Evolutionary conservation across 2,797 vertebrate genomes (phyloP), one percentile per base, ranked within the genome.

Genomic region (Acipenser ruthenus): DNA sequence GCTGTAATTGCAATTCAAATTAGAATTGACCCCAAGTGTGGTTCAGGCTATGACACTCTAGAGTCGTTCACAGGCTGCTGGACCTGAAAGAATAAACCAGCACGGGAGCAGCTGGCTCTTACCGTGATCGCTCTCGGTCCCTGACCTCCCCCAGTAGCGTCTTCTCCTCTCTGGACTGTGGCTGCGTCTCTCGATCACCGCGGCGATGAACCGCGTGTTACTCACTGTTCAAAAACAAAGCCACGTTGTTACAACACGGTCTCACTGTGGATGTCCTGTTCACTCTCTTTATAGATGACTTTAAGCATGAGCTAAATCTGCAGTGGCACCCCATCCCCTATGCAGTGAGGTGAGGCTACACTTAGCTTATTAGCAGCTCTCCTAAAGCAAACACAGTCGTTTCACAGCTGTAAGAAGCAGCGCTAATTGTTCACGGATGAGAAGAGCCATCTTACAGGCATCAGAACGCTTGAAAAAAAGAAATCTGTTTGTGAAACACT

Each of bases 91-190:
- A 53, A 53, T 1, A 8, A 6, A 53, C 51, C 8, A 11, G 11
- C 8, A 6, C 6, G 51, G 51, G 51, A 53, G 11, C 51, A 53
- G 23, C 11, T 8, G 48, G 69, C 8, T n/a, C 92, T 93, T 85
- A 99, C 96, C 96, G 0, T 99, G 97, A 82, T 99, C 97, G 0
- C 97, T 99, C 79, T 99, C 97, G 0, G 96, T 99, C 70, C 97
- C 97, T 0, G 96, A 99, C 10, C 97, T 89, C 0, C 96, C 97
- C 97, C 97, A 99, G 89, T 99, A 98, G 8, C 97, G 88, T 48
- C 95, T 88, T 2, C 97, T 84, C 72, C 97, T 86, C 37, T 98
- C 97, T 0, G 96, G 96, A 65, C 95, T 99, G 86, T 98, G 96
- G 0, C 95, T 95, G 8, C 96, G 96, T 2, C 97, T 89, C 78